phyloP scores from a whole-genome alignment of 2,797 vertebrate genomes.

The Typhlichthys subterraneus region DNA sequence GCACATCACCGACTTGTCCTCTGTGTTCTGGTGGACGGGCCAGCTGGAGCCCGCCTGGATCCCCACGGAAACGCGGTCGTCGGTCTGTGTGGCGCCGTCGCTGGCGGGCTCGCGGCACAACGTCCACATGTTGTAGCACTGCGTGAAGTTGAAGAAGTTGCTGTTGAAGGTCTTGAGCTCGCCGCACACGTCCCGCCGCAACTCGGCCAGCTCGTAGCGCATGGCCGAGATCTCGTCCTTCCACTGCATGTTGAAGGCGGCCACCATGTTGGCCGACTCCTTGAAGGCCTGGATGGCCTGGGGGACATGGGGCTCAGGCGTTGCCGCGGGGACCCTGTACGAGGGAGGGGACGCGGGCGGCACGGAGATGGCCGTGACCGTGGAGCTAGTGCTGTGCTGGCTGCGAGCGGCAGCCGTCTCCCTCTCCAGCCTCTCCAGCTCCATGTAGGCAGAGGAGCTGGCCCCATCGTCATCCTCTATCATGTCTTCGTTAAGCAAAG shows the following conservation, averaged over 20 bases:
- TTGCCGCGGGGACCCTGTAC: slow-evolving; percentile 73
- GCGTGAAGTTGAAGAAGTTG: slow-evolving; percentile 87
- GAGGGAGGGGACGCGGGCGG: slow-evolving; percentile 77
- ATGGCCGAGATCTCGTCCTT: slow-evolving; percentile 86
- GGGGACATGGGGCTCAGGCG: slow-evolving; percentile 74
- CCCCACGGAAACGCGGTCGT: slow-evolving; percentile 79
- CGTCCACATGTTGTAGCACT: slow-evolving; percentile 86
- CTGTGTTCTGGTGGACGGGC: slow-evolving; percentile 75
- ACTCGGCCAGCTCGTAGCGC: slow-evolving; percentile 83
- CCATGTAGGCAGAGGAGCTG: slow-evolving; percentile 83
- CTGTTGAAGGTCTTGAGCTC: slow-evolving; percentile 86
- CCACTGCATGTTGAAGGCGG: slow-evolving; percentile 85
- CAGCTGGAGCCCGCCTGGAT: slow-evolving; percentile 81
- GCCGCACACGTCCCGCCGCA: slow-evolving; percentile 81
- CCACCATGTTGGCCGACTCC: slow-evolving; percentile 84
- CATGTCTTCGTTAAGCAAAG: slow-evolving; percentile 85
- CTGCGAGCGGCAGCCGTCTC: slow-evolving; percentile 81
- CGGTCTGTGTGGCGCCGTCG: slow-evolving; percentile 74
- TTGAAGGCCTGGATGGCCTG: slow-evolving; percentile 85
- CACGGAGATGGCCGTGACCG: slow-evolving; percentile 83
- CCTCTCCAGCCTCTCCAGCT: slow-evolving; percentile 80
- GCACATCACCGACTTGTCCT: slow-evolving; percentile 84
- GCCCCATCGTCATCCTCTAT: slow-evolving; percentile 84
- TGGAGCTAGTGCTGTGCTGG: slow-evolving; percentile 86
- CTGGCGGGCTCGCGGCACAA: slow-evolving; percentile 80